Percentiles rank a stretch among this genome's conserved stretches.
Conservation (phyloP, 2,888 invertebrate species). For the Xestia xanthographa region DNA sequence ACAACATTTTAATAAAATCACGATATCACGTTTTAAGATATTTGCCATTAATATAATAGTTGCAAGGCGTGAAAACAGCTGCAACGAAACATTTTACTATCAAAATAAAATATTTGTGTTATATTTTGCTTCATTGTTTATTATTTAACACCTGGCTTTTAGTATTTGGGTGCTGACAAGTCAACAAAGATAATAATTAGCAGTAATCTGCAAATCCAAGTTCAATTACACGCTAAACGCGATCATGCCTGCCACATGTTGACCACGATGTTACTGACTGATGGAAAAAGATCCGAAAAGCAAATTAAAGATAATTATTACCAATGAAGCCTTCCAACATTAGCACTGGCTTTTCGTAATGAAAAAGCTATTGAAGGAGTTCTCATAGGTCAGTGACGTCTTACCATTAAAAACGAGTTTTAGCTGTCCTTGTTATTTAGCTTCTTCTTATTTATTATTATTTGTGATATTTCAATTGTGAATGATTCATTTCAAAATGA, state of each 20-base stretch:
- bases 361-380: slow-evolving; percentile 35
- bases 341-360: slow-evolving; percentile 55
- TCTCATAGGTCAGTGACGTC: slow-evolving; percentile 35
- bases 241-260: slow-evolving; percentile 10
- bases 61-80: slow-evolving; percentile 7
- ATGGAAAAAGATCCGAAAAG: slow-evolving; percentile 38
- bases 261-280: slow-evolving; percentile 23
- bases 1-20: background rate
- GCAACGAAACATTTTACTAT: slow-evolving; percentile 8
- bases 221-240: slow-evolving; percentile 3
- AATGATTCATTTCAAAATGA: background rate
- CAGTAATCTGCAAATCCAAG: slow-evolving; percentile 7
- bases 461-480: background rate
- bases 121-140: background rate
- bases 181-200: slow-evolving; percentile 7
- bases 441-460: background rate
- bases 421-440: background rate
- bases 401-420: slow-evolving; percentile 7
- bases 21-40: background rate
- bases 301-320: slow-evolving; percentile 41
- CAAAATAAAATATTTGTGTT: slow-evolving; percentile 7
- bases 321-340: slow-evolving; percentile 62
- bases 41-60: slow-evolving; percentile 21
- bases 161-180: background rate
- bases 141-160: slow-evolving; percentile 5